These are phyloP conservation scores for Asobara japonica DNA, from an alignment of 1,140 invertebrate genomes.

Conservation along the genomic window DNA sequence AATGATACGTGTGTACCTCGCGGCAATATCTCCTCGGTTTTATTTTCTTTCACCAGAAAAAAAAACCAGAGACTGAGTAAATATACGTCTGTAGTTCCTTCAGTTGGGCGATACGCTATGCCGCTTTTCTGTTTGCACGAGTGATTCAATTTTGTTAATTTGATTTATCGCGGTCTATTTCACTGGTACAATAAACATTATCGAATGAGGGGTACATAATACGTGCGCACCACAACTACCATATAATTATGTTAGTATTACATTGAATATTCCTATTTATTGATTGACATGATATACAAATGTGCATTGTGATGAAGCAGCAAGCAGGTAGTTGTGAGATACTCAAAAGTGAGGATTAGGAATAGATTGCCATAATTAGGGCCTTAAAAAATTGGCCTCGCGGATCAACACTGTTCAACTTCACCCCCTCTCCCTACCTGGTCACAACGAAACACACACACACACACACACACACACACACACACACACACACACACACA, in stretches of 20 bases:
- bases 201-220: neutral
- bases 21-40: neutral
- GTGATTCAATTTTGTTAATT: conserved; percentile 57
- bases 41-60: neutral
- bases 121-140: conserved; percentile 45
- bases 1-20: neutral
- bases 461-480: no score
- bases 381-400: no score
- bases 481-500: no score
- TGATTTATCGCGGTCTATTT: conserved; percentile 51
- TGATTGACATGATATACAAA: neutral
- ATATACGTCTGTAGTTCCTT: conserved; percentile 24
- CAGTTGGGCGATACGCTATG: neutral
- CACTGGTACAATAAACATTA: neutral
- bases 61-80: conserved; percentile 43
- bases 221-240: neutral
- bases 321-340: neutral
- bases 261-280: neutral
- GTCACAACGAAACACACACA: no score
- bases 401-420: no score
- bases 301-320: neutral
- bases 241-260: neutral
- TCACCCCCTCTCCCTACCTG: no score
- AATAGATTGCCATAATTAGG: no score
- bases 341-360: conserved; percentile 34